Evolutionary conservation across 2,888 invertebrate species (phyloP), one percentile per base, ranked within the genome.

Genomic region (Rhingia rostrata): DNA sequence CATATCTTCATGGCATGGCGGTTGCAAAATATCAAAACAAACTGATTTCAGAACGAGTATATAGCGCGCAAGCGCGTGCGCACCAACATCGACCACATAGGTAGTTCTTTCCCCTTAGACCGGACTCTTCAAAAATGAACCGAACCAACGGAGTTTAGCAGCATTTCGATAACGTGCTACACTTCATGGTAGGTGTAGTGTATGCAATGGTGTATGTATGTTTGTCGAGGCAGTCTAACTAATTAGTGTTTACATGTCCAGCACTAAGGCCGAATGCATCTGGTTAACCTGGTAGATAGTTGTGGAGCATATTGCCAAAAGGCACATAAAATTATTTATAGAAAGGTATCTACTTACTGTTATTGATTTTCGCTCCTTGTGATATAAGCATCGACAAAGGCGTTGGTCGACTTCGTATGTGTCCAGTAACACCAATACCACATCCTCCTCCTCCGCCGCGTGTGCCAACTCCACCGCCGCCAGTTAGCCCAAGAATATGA

Each of bases 301-400:
- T 22, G 10, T 4, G 30, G 32, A 10, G 30, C 3, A 32, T 14
- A 32, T 9, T 6, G 4, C 30, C 12, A 22, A 43, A 54, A 47
- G 12, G 12, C 37, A 54, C 54, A 4, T 14, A 37, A 45, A 53
- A 12, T 35, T 22, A 45, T 14, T 37, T 32, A 33, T 6, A 39
- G 2, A 53, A 39, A 4, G 9, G 4, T 35, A 7, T 14, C 4
- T 88, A 95, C 96, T 95, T 91, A 97, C 97, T 94, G 90, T 94
- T 94, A 89, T 94, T 95, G 80, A 96, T 93, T 90, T 94, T 95
- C 86, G 94, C 94, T 88, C 95, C 95, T 89, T 95, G 94, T 10
- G 96, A 96, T 89, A 97, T 95, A 86, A 97, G 93, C 95, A 96
- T 95, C 87, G 95, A 96, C 56, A 96, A 90, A 0, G 96, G 95